Conservation (phyloP, 2,888 invertebrate genomes). For the Drepana falcataria region DNA sequence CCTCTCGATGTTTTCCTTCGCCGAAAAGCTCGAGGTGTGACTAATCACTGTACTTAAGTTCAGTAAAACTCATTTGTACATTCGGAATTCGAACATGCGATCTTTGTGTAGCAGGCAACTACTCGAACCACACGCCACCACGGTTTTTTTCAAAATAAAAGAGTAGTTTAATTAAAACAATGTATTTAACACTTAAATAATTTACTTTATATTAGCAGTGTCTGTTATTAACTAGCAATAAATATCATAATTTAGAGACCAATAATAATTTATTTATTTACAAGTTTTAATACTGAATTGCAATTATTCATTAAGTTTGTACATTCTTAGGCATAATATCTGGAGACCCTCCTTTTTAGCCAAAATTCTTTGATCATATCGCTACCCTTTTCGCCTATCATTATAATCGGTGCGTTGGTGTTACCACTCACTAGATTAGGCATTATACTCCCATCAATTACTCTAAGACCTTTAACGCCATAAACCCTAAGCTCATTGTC, state of each 20-base stretch:
- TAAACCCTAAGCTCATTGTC: constrained; percentile 88
- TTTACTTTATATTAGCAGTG: neutral
- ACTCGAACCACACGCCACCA: too few species aligned
- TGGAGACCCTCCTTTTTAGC: constrained; percentile 79
- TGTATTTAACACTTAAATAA: neutral
- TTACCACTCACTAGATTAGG: constrained; percentile 91
- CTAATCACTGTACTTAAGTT: too few species aligned
- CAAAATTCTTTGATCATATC: constrained; percentile 92
- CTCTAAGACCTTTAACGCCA: constrained; percentile 87
- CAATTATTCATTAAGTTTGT: constrained; percentile 25
- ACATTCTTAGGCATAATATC: constrained; percentile 54
- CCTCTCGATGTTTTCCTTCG: too few species aligned
- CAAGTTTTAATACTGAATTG: constrained; percentile 30
- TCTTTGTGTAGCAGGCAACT: too few species aligned
- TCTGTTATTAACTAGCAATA: neutral
- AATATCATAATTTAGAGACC: constrained; percentile 5
- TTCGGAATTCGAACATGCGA: too few species aligned
- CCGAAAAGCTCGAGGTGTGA: too few species aligned
- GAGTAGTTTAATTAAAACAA: neutral
- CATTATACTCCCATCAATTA: constrained; percentile 92
- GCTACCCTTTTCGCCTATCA: constrained; percentile 94
- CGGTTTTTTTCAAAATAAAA: neutral
- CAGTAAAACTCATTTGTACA: too few species aligned
- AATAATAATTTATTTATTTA: constrained; percentile 14
- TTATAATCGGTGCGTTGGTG: constrained; percentile 91